A percentile compares a stretch with the other conserved stretches of the same genome.
Conservation (phyloP, 2,888 invertebrate genomes). For the Netelia inedita region DNA sequence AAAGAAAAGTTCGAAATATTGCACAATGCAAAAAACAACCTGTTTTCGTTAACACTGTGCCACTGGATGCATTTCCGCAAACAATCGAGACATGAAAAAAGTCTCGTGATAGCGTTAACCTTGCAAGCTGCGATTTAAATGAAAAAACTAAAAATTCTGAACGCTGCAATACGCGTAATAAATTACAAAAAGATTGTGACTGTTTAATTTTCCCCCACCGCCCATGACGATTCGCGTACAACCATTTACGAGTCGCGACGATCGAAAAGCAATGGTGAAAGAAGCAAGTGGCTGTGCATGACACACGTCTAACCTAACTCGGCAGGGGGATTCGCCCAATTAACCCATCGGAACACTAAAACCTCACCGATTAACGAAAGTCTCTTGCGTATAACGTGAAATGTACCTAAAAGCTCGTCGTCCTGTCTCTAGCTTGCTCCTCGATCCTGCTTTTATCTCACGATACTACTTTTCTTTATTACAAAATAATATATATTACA, state of each 20-base stretch:
- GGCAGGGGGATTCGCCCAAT: slow-evolving; percentile 23
- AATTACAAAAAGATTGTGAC: slow-evolving; percentile 6
- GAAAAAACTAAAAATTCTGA: not conserved
- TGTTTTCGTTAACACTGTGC: no score
- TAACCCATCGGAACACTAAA: slow-evolving; percentile 6
- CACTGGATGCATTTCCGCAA: no score
- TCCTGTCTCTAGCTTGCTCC: slow-evolving; percentile 25
- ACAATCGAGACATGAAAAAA: no score
- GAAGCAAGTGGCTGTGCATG: slow-evolving; percentile 28
- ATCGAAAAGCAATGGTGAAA: slow-evolving; percentile 26
- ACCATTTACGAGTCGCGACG: not conserved
- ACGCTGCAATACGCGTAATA: not conserved
- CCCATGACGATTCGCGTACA: not conserved
- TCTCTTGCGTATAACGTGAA: not conserved
- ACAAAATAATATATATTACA: slow-evolving; percentile 80
- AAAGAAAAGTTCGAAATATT: no score
- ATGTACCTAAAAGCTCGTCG: slow-evolving; percentile 55
- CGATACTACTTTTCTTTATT: slow-evolving; percentile 70
- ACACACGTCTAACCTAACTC: slow-evolving; percentile 57
- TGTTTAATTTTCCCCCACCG: not conserved
- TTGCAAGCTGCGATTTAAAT: slow-evolving; percentile 3
- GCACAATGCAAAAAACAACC: no score
- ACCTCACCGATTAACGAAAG: not conserved
- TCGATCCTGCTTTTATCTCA: slow-evolving; percentile 47
- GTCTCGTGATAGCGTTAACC: slow-evolving; percentile 25